Percentiles rank a stretch among this genome's conserved stretches.
Evolutionary conservation across 2,113 vertebrate genomes (phyloP).

Genomic region (Leptobrachium ailaonicum): DNA sequence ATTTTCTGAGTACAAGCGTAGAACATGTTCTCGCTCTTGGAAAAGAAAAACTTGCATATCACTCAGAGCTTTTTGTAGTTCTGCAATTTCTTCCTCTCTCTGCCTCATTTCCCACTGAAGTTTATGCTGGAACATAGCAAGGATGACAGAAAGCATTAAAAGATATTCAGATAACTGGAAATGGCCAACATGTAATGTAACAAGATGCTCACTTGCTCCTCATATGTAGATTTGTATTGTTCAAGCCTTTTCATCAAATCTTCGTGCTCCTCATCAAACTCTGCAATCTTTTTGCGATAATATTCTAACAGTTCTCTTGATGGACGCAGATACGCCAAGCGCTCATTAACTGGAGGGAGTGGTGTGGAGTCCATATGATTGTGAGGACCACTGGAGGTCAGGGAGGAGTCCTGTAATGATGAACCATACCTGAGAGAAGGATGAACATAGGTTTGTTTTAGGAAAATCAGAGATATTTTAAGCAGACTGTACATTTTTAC

Average conservation of each 20-base stretch:
- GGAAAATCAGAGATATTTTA: too few species aligned
- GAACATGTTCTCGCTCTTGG: conserved; percentile 88
- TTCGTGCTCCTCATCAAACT: conserved; percentile 87
- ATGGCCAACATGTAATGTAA: too few species aligned
- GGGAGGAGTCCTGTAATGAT: conserved; percentile 7
- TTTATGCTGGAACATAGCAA: conserved; percentile 73
- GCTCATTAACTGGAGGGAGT: conserved; percentile 79
- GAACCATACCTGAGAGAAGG: conserved; percentile 3
- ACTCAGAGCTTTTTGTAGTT: conserved; percentile 89
- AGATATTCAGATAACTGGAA: too few species aligned
- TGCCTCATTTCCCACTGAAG: conserved; percentile 82
- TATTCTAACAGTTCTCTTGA: conserved; percentile 89
- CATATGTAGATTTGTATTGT: conserved; percentile 73
- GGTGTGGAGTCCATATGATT: conserved; percentile 66
- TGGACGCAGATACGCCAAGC: conserved; percentile 76
- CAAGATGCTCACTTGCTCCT: conserved; percentile 75
- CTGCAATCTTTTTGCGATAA: conserved; percentile 83
- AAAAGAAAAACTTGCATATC: conserved; percentile 94
- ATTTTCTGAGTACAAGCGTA: conserved; percentile 91
- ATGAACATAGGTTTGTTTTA: background rate
- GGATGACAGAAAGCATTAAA: accelerated
- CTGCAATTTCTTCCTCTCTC: conserved; percentile 82
- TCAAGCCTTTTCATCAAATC: conserved; percentile 85
- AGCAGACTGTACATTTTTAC: too few species aligned
- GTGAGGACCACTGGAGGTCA: conserved; percentile 28